phyloP scores from a whole-genome alignment of 2,113 vertebrate genomes.

The Rhinopomastus cyanomelas region DNA sequence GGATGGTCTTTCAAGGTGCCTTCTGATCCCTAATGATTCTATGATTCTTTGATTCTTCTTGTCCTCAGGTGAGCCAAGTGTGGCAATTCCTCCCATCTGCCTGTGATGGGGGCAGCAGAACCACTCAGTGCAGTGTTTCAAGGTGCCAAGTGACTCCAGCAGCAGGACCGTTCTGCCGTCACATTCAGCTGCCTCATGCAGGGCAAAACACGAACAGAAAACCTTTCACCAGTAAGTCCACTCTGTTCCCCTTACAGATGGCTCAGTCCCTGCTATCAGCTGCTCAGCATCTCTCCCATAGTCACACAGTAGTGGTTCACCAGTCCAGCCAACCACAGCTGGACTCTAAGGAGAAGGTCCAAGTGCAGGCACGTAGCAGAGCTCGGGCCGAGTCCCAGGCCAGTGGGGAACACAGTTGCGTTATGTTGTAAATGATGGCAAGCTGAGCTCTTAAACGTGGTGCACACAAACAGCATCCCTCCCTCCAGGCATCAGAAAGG shows the following conservation, averaged over 20 bases:
- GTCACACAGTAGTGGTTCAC: neutral
- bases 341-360: neutral
- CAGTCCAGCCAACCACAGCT: neutral
- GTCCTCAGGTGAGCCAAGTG: neutral
- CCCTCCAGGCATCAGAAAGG: neutral
- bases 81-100: neutral
- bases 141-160: neutral
- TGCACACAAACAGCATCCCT: neutral
- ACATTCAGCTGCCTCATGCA: neutral
- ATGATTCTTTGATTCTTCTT: too few relatives aligned
- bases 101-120: neutral
- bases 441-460: neutral
- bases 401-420: fast-evolving
- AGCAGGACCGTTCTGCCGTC: fast-evolving
- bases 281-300: neutral
- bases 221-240: neutral
- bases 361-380: fast-evolving
- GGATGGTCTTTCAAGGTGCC: too few relatives aligned
- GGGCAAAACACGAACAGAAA: neutral
- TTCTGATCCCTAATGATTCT: too few relatives aligned
- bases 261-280: neutral
- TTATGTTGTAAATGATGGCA: neutral
- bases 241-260: neutral
- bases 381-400: neutral
- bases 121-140: neutral